phyloP scores from a whole-genome alignment of 2,113 vertebrate genomes.

The Microtus ochrogaster region DNA sequence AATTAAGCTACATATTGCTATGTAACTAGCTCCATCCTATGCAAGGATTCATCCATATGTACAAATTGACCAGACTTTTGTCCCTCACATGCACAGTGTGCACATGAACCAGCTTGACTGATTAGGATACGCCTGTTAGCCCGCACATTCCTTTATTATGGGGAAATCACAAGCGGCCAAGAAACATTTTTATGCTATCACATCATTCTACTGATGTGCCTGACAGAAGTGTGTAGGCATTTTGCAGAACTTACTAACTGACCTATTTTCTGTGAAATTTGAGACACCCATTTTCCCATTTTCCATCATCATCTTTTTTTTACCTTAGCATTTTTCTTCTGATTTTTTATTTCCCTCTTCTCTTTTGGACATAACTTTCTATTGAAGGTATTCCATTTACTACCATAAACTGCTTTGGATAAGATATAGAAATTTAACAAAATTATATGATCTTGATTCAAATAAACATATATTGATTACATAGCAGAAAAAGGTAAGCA shows the following conservation, averaged over 20 bases:
- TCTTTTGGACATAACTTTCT: conserved; percentile 87
- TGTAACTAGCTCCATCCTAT: not conserved
- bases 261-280: conserved; percentile 91
- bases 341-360: conserved; percentile 77
- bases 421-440: conserved; percentile 91
- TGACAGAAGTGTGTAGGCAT: conserved; percentile 92
- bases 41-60: not conserved
- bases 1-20: not conserved
- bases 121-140: conserved; percentile 84
- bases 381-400: conserved; percentile 91
- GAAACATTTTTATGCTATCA: conserved; percentile 87
- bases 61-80: conserved; percentile 88
- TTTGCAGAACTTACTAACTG: conserved; percentile 92
- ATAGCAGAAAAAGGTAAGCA: conserved; percentile 91
- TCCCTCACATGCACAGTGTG: conserved; percentile 91
- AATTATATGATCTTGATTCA: conserved; percentile 92
- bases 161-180: conserved; percentile 86
- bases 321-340: conserved; percentile 88
- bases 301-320: conserved; percentile 87
- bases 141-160: conserved; percentile 84
- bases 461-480: conserved; percentile 93
- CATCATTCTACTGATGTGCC: conserved; percentile 91
- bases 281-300: conserved; percentile 86
- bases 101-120: conserved; percentile 92
- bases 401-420: conserved; percentile 92